Conservation (phyloP, 2,113 vertebrate genomes). For the Bungarus multicinctus region DNA sequence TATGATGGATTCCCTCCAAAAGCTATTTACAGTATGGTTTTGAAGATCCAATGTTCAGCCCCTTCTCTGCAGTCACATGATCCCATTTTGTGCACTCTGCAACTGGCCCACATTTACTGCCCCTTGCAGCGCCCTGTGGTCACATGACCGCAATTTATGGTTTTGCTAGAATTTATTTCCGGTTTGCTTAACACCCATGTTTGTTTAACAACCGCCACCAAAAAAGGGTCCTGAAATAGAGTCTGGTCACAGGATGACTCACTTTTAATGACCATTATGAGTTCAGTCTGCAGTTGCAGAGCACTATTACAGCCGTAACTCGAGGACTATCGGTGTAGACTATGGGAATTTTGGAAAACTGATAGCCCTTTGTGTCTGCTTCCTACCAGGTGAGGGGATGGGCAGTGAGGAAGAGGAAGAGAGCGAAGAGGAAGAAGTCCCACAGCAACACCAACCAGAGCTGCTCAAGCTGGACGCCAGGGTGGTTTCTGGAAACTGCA, state of each 20-base stretch:
- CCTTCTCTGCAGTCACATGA: not conserved
- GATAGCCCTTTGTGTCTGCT: not conserved
- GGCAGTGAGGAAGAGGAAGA: not conserved
- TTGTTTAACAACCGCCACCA: not conserved
- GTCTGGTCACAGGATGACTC: not conserved
- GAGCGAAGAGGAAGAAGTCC: not conserved
- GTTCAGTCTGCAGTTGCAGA: not conserved
- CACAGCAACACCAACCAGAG: fast-evolving
- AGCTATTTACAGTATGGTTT: not conserved
- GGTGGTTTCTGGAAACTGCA: not conserved
- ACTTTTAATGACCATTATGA: not conserved
- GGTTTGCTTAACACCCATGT: too few relatives aligned
- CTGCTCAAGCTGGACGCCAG: constrained; percentile 14
- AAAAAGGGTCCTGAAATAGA: not conserved
- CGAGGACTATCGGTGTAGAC: not conserved
- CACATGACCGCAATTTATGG: not conserved
- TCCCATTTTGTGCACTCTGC: not conserved
- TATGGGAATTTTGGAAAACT: not conserved
- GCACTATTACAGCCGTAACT: not conserved
- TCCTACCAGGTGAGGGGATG: not conserved
- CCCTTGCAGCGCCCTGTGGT: not conserved
- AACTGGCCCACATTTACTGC: not conserved
- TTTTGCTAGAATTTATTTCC: not conserved
- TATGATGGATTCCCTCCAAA: not conserved
- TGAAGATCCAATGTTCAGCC: not conserved